Base-by-base conservation (phyloP, 2,888 invertebrate genomes). In the Thereva nobilitata region DNA sequence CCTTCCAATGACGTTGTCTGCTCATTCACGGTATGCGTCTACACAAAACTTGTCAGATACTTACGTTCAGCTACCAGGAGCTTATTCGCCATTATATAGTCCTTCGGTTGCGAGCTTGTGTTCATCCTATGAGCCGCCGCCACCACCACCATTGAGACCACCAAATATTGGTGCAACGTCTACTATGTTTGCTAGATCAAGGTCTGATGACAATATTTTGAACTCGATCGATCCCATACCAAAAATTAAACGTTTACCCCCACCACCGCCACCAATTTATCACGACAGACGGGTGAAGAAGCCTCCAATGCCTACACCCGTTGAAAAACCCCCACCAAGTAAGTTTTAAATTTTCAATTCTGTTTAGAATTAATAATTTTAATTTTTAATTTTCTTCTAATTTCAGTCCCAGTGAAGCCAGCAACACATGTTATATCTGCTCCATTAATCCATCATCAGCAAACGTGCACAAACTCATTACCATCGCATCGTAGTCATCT, bases 191-290 rank as follows among this genome's bases (percentile, higher is more conserved):
- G 83, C 86, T 70, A 84, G 92, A 72, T 88, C 92, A 4, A 86
- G 89, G 76, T 92, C 92, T 63, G 90, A 92, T 76, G 92, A 92
- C 76, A 92, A 92, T 76, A 89, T 93, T 74, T 82, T 92, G 70
- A 90, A 88, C 74, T 86, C 86, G 65, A 82, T 87, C 72, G 87
- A 88, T 70, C 80, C 84, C 71, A 70, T 78, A 70, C 80, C 83
- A 37, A 83, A 83, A 72, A 81, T 83, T 59, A 82, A 84, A 67
- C 80, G 85, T 68, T 72, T 84, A 68, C 84, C 85, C 38, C 85
- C 85, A 3, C 85, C 83, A 4, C 85, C 87, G 47, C 86, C 86
- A 34, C 86, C 85, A 5, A 84, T 85, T 2, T 85, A 81, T 68
- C 79, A 80, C 10, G 76, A 78, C 68, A 73, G 78, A 50, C 75